A percentile compares a stretch with the other conserved stretches of the same genome.
These are phyloP conservation scores for Rhagophthalmus giganteus DNA, from an alignment of 2,888 invertebrate species.

Conservation along the genomic window DNA sequence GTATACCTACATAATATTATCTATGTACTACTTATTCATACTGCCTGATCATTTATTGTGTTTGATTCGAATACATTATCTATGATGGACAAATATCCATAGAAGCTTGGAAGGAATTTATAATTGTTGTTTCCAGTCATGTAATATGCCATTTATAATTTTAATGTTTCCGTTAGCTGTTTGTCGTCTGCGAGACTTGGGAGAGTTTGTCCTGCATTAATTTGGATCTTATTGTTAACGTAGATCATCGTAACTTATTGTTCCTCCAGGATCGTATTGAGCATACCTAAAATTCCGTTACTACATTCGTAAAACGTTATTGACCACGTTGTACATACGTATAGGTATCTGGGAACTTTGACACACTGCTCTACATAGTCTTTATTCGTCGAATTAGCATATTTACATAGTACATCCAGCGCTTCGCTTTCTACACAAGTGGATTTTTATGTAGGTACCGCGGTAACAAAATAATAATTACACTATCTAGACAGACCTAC, in stretches of 20 bases:
- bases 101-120: too few species aligned
- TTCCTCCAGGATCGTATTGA: constrained; percentile 16
- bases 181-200: too few species aligned
- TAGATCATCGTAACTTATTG: constrained; percentile 17
- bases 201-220: too few species aligned
- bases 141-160: too few species aligned
- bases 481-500: too few species aligned
- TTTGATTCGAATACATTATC: too few species aligned
- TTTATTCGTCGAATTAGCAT: constrained; percentile 8
- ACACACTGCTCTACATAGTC: constrained; percentile 13
- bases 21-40: too few species aligned
- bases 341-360: constrained; percentile 11
- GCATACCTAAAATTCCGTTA: constrained; percentile 11
- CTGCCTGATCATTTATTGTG: too few species aligned
- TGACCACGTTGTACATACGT: too few species aligned
- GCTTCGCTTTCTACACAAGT: constrained; percentile 16
- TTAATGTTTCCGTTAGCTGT: too few species aligned
- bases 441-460: constrained; percentile 6
- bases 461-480: background rate
- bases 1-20: background rate
- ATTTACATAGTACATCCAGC: background rate
- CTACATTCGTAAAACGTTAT: background rate
- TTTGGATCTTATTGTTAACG: background rate
- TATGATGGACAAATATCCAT: too few species aligned
- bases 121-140: too few species aligned